phyloP scores from a whole-genome alignment of 2,113 vertebrate species.

The Neolamprologus kungweensis region DNA sequence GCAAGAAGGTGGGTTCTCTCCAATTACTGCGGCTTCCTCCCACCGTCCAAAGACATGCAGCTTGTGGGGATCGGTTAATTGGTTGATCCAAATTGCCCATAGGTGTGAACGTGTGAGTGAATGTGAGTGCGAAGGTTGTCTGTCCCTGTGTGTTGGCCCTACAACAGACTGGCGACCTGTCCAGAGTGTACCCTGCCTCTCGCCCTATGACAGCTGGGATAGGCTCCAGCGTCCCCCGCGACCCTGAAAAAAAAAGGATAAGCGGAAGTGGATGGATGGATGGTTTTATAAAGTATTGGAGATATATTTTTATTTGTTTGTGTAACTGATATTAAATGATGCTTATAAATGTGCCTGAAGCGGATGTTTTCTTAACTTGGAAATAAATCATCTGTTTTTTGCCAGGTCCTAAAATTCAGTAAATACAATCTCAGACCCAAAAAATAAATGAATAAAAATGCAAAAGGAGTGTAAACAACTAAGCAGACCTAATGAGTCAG shows the following conservation, averaged over 20 bases:
- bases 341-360: background rate
- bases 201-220: background rate
- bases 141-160: background rate
- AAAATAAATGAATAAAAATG: background rate
- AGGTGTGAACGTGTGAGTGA: accelerated
- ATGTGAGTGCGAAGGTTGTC: background rate
- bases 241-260: background rate
- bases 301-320: background rate
- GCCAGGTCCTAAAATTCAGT: background rate
- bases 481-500: background rate
- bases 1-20: background rate
- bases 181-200: background rate
- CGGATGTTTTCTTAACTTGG: background rate
- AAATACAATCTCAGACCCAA: background rate
- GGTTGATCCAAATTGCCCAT: background rate
- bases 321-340: background rate
- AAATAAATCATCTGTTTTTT: background rate
- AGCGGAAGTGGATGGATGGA: background rate
- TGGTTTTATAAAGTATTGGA: background rate
- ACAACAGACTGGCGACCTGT: background rate
- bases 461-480: background rate
- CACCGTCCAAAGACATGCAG: background rate
- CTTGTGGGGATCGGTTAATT: background rate
- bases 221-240: accelerated
- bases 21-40: background rate